Base-by-base conservation (phyloP, 2,113 vertebrate species). In the Plotosus lineatus region DNA sequence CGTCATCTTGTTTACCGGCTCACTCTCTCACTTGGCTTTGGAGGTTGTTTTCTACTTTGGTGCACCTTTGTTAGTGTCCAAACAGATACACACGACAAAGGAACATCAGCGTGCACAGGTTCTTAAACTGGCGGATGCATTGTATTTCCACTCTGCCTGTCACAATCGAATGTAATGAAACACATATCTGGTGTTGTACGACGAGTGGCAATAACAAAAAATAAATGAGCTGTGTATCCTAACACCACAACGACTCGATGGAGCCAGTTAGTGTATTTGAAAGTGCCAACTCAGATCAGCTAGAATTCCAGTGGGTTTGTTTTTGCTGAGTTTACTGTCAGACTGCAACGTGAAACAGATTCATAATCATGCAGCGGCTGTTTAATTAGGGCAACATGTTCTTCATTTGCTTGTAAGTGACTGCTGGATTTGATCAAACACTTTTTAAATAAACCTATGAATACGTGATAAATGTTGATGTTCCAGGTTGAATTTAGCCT, bases 81-180 rank as follows among this genome's bases (percentile, higher is more conserved):
- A 75, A 75, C 55, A 65, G 63, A 75, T 86, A 84, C n/a, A n/a
- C n/a, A n/a, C 75, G 66, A 40, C 68, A 61, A 63, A 74, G 74
- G 19, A 68, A 5, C 12, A 40, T 44, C 50, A 4, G 11, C 36
- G 38, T 56, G 40, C 65, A 76, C 9, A 36, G 33, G 28, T 63
- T 55, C 36, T 71, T 31, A 15, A 40, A 42, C 42, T 44, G 26
- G 48, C n/a, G 46, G 66, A 44, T 14, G 33, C 36, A 36, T n/a
- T 78, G 58, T 53, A 42, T 73, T 63, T 80, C 40, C 21, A 23
- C 75, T 42, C 44, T 72, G 19, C 56, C 55, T 78, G 82, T 63
- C 68, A 71, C 61, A 79, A 51, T 73, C 69, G 38, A 66, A 69
- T 60, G 56, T 82, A 83, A 72, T 79, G 72, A 85, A 83, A 87